phyloP scores from a whole-genome alignment of 1,140 invertebrate species.

The Drosophila lowei region DNA sequence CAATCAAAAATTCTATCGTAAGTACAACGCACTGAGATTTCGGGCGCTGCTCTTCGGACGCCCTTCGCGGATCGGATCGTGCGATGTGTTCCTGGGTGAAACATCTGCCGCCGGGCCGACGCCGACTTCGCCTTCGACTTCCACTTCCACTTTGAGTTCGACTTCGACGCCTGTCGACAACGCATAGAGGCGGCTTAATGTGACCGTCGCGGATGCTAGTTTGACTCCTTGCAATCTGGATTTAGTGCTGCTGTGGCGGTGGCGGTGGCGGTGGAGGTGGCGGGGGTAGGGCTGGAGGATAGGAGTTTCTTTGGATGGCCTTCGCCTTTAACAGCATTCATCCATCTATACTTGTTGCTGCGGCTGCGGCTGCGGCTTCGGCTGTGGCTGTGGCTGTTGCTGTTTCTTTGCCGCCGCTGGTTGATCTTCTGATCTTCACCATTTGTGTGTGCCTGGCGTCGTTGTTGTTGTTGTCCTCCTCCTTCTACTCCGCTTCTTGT shows the following conservation, averaged over 20 bases:
- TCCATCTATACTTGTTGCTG: slow-evolving; percentile 64
- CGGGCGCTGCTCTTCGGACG: slow-evolving; percentile 58
- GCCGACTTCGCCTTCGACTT: slow-evolving; percentile 21
- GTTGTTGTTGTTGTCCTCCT: slow-evolving; percentile 21
- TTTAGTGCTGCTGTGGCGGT: slow-evolving; percentile 29
- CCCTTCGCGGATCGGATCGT: slow-evolving; percentile 25
- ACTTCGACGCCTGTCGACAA: slow-evolving; percentile 45
- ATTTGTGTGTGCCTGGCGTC: slow-evolving; percentile 53
- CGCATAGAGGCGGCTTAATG: slow-evolving; percentile 69
- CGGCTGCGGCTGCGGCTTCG: slow-evolving; percentile 29
- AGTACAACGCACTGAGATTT: slow-evolving; percentile 69
- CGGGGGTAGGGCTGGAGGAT: slow-evolving; percentile 13
- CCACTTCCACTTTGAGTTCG: too few species aligned
- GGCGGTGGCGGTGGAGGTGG: neutral
- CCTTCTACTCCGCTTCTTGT: slow-evolving; percentile 17
- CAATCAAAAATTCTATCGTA: slow-evolving; percentile 78
- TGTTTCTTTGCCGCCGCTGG: slow-evolving; percentile 28
- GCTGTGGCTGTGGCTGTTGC: slow-evolving; percentile 30
- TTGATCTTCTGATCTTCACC: slow-evolving; percentile 75
- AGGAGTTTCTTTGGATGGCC: slow-evolving; percentile 67
- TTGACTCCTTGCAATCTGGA: slow-evolving; percentile 72
- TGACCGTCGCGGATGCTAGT: slow-evolving; percentile 56
- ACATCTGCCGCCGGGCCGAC: slow-evolving; percentile 59
- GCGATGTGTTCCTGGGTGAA: slow-evolving; percentile 22
- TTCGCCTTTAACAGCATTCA: slow-evolving; percentile 77